A percentile compares a stretch with the other conserved stretches of the same genome.
Conservation (phyloP, 92 coral and sea anemone species). For the Epizoanthus stellaris region DNA sequence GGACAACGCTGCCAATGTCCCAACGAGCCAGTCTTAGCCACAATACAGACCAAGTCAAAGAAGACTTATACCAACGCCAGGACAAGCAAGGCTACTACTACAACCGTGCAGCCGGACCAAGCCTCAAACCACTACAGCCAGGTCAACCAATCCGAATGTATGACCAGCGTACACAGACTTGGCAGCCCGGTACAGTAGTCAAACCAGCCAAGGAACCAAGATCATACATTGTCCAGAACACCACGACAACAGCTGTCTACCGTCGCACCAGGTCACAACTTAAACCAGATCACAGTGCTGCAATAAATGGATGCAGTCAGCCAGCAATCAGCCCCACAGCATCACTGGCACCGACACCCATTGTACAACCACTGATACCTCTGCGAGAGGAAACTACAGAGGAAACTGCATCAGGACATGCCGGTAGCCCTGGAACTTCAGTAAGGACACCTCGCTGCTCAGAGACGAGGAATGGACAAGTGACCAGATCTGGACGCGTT, state of each 20-base stretch:
- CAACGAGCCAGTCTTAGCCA: neutral
- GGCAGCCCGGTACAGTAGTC: conserved; percentile 52
- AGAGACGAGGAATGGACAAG: too few relatives aligned
- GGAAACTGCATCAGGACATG: too few relatives aligned
- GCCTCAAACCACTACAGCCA: conserved; percentile 37
- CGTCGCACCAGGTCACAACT: conserved; percentile 65
- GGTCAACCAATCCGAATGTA: conserved; percentile 45
- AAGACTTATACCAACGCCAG: conserved; percentile 29
- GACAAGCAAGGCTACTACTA: conserved; percentile 24
- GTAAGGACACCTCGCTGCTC: too few relatives aligned
- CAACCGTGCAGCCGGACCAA: conserved; percentile 49
- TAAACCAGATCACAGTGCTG: conserved; percentile 29
- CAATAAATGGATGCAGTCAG: neutral
- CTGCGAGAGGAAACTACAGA: too few relatives aligned
- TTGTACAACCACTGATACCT: too few relatives aligned
- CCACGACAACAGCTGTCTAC: conserved; percentile 54
- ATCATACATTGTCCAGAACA: conserved; percentile 60
- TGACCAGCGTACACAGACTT: conserved; percentile 58
- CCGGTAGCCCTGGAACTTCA: too few relatives aligned
- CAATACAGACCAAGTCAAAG: neutral
- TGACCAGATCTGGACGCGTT: too few relatives aligned
- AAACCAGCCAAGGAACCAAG: conserved; percentile 64
- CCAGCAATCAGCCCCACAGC: neutral
- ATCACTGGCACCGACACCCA: too few relatives aligned
- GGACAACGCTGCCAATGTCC: too few relatives aligned